phyloP scores from a whole-genome alignment of 2,888 invertebrate genomes.

The Mimumesa dahlbomi region DNA sequence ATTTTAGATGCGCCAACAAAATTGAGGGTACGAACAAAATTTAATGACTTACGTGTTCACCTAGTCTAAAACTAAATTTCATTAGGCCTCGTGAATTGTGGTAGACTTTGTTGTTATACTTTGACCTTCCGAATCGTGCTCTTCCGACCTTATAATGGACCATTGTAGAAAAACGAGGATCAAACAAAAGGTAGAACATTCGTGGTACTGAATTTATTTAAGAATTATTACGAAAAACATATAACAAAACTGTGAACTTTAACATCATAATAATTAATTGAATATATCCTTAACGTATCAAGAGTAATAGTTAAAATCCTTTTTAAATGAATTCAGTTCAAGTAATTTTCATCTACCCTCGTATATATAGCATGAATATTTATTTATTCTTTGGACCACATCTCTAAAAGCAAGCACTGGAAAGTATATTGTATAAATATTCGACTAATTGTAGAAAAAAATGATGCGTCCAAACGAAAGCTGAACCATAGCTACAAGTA shows the following conservation, averaged over 20 bases:
- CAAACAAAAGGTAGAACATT: no score
- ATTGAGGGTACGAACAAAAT: slow-evolving; percentile 13
- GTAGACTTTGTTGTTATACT: slow-evolving; percentile 31
- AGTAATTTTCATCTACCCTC: background rate
- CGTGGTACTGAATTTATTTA: no score
- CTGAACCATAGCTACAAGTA: slow-evolving; percentile 32
- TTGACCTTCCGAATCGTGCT: slow-evolving; percentile 32
- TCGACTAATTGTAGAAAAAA: slow-evolving; percentile 11
- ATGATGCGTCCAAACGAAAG: slow-evolving; percentile 6
- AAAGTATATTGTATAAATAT: slow-evolving; percentile 15
- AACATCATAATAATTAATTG: no score
- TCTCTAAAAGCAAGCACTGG: slow-evolving; percentile 13
- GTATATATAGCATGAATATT: slow-evolving; percentile 18
- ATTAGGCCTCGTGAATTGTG: slow-evolving; percentile 29
- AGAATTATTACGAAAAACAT: no score
- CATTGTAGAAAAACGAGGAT: slow-evolving; percentile 4
- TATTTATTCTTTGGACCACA: no score
- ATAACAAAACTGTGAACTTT: no score
- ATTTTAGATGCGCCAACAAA: slow-evolving; percentile 33
- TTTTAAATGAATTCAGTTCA: no score
- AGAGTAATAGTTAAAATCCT: no score
- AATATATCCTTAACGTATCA: no score
- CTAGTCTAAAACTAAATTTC: slow-evolving; percentile 25
- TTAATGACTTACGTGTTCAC: background rate
- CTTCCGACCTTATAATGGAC: slow-evolving; percentile 15